Evolutionary conservation across 2,113 vertebrate genomes (phyloP).

Genomic region (Psophia crepitans): DNA sequence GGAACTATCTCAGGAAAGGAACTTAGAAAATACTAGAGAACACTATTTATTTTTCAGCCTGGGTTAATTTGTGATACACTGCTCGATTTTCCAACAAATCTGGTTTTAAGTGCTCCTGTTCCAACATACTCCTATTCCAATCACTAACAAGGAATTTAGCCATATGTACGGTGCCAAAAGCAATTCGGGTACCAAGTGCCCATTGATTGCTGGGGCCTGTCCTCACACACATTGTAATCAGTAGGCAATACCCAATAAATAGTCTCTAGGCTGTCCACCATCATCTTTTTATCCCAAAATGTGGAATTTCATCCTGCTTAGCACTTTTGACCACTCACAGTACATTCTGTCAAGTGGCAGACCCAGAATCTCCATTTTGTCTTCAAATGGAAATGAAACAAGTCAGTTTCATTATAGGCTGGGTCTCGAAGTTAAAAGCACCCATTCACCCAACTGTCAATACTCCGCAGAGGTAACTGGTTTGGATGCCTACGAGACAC

Average conservation of each 20-base stretch:
- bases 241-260: not conserved
- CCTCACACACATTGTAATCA: not conserved
- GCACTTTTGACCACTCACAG: too few species aligned
- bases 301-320: not conserved
- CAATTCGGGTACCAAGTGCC: accelerated
- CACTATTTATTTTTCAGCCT: not conserved
- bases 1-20: not conserved
- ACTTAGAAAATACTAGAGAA: not conserved
- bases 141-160: not conserved
- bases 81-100: not conserved
- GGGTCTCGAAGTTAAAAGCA: not conserved
- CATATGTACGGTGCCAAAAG: not conserved
- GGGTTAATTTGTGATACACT: not conserved
- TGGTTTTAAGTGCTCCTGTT: not conserved
- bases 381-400: not conserved
- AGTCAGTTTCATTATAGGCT: not conserved
- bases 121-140: not conserved
- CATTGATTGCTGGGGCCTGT: not conserved
- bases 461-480: not conserved
- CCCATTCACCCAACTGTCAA: not conserved
- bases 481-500: not conserved
- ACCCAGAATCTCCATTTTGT: not conserved
- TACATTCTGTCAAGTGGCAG: too few species aligned
- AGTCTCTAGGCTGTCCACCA: not conserved
- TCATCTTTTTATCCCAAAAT: not conserved